Percentiles rank a stretch among this genome's conserved stretches.
These are phyloP conservation scores for Ptilorrhoa leucosticta DNA, from an alignment of 2,113 vertebrate species.

Conservation along the genomic window DNA sequence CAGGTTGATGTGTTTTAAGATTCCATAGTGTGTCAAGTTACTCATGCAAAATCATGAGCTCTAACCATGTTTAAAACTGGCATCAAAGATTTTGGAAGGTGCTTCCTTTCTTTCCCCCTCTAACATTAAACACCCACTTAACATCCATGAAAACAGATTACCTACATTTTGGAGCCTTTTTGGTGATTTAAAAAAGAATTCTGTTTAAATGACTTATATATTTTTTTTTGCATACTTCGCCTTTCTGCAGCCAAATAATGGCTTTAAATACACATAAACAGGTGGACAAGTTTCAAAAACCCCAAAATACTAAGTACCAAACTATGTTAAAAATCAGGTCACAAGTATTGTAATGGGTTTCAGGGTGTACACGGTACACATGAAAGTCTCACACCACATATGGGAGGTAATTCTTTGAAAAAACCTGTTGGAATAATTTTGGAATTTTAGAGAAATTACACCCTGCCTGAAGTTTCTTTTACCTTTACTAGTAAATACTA, in stretches of 20 bases:
- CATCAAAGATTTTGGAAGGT: neutral
- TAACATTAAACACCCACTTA: neutral
- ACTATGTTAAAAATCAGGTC: neutral
- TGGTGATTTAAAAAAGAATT: neutral
- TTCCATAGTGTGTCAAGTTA: neutral
- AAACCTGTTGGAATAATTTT: neutral
- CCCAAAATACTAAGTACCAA: neutral
- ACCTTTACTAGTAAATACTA: neutral
- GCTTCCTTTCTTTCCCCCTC: neutral
- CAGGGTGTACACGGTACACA: accelerated
- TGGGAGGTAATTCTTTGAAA: neutral
- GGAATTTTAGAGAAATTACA: neutral
- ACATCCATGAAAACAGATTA: neutral
- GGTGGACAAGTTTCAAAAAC: neutral
- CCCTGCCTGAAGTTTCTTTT: neutral
- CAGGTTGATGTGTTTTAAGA: neutral
- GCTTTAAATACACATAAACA: neutral
- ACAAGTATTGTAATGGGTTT: neutral
- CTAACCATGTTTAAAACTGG: neutral
- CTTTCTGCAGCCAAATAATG: neutral
- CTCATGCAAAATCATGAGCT: neutral
- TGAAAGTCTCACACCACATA: neutral
- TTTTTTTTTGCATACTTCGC: neutral
- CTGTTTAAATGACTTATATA: neutral
- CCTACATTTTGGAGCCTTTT: neutral